Evolutionary conservation across 2,888 invertebrate genomes (phyloP).

Genomic region (Phyllotreta cruciferae): DNA sequence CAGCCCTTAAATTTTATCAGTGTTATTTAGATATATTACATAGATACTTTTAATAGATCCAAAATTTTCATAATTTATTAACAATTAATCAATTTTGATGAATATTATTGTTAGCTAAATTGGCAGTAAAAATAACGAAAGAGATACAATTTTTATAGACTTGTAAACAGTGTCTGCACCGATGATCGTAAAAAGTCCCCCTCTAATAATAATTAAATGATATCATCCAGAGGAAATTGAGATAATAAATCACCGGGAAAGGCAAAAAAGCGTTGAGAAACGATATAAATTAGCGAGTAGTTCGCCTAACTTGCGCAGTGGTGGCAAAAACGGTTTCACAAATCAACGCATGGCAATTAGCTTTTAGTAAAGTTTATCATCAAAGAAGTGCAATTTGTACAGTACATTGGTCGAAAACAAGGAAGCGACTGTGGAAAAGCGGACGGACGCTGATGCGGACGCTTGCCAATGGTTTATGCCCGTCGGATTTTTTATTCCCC

Average conservation of each 20-base stretch:
- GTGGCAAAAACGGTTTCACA: conserved; percentile 54
- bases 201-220: conserved; percentile 13
- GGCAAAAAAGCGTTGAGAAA: conserved; percentile 40
- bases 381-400: conserved; percentile 61
- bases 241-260: conserved; percentile 30
- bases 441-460: conserved; percentile 51
- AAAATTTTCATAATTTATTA: too few relatives aligned
- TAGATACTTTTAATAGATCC: too few relatives aligned
- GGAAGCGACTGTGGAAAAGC: conserved; percentile 45
- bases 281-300: conserved; percentile 45
- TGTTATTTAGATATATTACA: too few relatives aligned
- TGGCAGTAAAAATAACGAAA: too few relatives aligned
- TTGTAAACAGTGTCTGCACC: too few relatives aligned
- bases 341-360: conserved; percentile 59
- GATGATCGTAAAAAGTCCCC: too few relatives aligned
- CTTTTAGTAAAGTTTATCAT: conserved; percentile 57
- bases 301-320: conserved; percentile 42
- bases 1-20: too few relatives aligned
- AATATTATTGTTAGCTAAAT: too few relatives aligned
- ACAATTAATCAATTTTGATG: too few relatives aligned
- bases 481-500: conserved; percentile 1
- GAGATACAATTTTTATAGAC: too few relatives aligned
- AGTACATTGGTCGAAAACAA: conserved; percentile 58
- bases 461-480: conserved; percentile 48
- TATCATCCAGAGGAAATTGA: conserved; percentile 37